phyloP scores from a whole-genome alignment of 2,113 vertebrate species.

The Taxidea taxus region DNA sequence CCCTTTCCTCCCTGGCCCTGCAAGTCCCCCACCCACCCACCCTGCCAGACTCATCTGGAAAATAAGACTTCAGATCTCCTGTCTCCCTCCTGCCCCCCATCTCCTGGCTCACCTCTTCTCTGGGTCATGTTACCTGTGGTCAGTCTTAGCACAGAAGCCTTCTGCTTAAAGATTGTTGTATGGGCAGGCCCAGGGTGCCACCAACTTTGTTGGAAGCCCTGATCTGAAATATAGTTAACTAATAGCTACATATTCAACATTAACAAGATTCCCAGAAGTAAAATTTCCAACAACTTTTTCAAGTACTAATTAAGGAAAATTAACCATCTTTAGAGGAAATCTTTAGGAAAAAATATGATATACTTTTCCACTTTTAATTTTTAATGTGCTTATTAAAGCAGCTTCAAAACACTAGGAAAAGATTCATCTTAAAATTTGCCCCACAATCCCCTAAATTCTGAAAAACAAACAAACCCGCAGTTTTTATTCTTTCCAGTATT shows the following conservation, averaged over 20 bases:
- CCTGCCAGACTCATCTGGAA: not conserved
- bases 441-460: not conserved
- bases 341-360: not conserved
- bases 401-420: slow-evolving; percentile 21
- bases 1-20: not conserved
- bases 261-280: not conserved
- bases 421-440: not conserved
- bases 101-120: not conserved
- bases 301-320: not conserved
- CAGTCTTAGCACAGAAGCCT: not conserved
- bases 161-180: not conserved
- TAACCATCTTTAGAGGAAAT: not conserved
- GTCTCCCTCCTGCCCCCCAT: not conserved
- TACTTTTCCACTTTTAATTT: slow-evolving; percentile 7
- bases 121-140: not conserved
- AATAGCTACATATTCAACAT: not conserved
- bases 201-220: not conserved
- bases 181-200: not conserved
- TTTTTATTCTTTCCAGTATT: slow-evolving; percentile 11
- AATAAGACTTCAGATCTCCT: not conserved
- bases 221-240: not conserved
- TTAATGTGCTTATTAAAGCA: slow-evolving; percentile 11
- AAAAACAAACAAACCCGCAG: not conserved
- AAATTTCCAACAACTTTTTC: not conserved
- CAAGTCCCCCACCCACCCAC: not conserved